phyloP scores from a whole-genome alignment of 2,113 vertebrate genomes.

The Phodopus roborovskii region DNA sequence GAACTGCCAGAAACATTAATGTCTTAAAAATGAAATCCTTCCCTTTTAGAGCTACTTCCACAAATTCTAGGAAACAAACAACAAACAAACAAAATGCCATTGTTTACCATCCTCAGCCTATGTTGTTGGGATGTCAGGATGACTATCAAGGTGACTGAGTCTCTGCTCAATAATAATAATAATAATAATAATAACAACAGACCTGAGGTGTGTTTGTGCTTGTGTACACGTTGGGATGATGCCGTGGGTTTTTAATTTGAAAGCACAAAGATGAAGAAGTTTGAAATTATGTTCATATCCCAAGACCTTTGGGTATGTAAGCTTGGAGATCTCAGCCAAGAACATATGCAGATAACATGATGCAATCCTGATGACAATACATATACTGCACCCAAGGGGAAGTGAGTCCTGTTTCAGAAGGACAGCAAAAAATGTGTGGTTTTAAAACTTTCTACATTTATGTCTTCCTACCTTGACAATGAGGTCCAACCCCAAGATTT shows the following conservation, averaged over 20 bases:
- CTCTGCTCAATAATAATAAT: background rate
- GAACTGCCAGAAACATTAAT: background rate
- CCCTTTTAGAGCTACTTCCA: background rate
- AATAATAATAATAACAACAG: no score
- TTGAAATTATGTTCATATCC: background rate
- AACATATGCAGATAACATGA: background rate
- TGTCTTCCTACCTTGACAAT: background rate
- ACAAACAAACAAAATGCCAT: background rate
- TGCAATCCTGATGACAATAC: background rate
- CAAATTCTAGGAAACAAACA: background rate
- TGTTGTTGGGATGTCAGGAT: background rate
- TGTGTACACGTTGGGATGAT: background rate
- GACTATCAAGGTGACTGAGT: background rate
- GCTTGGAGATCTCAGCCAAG: background rate
- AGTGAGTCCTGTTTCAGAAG: background rate
- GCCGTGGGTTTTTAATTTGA: background rate
- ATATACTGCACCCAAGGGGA: background rate
- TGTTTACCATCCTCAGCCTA: background rate
- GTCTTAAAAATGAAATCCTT: background rate
- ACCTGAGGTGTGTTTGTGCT: no score
- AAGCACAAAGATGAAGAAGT: background rate
- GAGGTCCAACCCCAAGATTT: background rate
- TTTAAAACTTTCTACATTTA: background rate
- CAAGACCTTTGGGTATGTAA: background rate
- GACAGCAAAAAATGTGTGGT: background rate